Evolutionary conservation across 1,140 invertebrate genomes (phyloP).

Genomic region (Xylocopa sonorina): DNA sequence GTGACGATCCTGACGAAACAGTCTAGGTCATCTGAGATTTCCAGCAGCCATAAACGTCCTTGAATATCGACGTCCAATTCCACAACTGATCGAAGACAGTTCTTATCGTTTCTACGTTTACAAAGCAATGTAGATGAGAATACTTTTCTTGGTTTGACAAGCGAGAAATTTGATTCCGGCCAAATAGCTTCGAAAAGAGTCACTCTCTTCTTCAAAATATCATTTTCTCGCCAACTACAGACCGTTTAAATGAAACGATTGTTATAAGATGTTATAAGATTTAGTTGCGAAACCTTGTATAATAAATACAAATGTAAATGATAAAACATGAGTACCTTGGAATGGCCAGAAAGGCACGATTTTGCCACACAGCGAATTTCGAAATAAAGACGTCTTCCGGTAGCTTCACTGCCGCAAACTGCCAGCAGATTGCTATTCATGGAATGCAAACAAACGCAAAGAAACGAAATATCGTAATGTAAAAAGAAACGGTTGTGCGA

Average conservation of each 20-base stretch:
- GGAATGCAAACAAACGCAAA: background rate
- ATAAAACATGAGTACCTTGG: slow-evolving; percentile 59
- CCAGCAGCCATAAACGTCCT: slow-evolving; percentile 69
- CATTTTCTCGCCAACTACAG: slow-evolving; percentile 23
- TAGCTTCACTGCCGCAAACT: slow-evolving; percentile 54
- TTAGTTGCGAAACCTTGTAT: no score
- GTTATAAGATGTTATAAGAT: background rate
- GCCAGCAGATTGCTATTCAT: slow-evolving; percentile 39
- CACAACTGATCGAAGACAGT: slow-evolving; percentile 54
- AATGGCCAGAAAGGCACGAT: slow-evolving; percentile 63
- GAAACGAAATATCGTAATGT: background rate
- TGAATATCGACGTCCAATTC: slow-evolving; percentile 61
- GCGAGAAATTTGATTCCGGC: slow-evolving; percentile 52
- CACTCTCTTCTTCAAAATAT: background rate
- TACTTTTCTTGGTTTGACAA: background rate
- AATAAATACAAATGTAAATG: background rate
- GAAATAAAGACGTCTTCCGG: slow-evolving; percentile 55
- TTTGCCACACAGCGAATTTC: slow-evolving; percentile 66
- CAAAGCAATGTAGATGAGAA: background rate
- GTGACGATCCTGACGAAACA: slow-evolving; percentile 64
- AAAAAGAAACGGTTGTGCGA: no score
- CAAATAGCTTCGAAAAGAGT: slow-evolving; percentile 66
- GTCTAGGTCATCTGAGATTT: slow-evolving; percentile 42
- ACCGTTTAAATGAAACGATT: no score
- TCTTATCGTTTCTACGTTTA: background rate